Percentiles rank a stretch among this genome's conserved stretches.
phyloP scores from a whole-genome alignment of 1,140 invertebrate species.

The Drosophila arizonae region DNA sequence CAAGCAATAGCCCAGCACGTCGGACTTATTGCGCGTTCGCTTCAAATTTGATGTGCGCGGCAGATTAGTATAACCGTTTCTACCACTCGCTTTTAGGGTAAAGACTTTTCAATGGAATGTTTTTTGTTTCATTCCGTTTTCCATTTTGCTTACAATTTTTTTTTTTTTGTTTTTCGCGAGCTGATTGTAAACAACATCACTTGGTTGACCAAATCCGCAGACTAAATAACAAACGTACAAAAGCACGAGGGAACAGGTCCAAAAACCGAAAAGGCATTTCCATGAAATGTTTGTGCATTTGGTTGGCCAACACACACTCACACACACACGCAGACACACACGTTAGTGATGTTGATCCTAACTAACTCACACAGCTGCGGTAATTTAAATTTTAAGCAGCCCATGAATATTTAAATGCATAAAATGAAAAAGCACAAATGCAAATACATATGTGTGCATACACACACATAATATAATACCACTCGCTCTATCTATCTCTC shows the following conservation, averaged over 20 bases:
- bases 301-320: conserved; percentile 9
- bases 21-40: neutral
- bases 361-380: conserved; percentile 26
- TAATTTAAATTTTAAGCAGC: conserved; percentile 50
- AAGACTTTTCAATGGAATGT: conserved; percentile 1
- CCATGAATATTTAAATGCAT: conserved; percentile 54
- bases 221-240: neutral
- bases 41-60: conserved; percentile 31
- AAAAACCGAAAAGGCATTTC: conserved; percentile 22
- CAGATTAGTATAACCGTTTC: conserved; percentile 6
- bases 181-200: conserved; percentile 45
- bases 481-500: neutral
- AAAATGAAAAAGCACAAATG: conserved; percentile 51
- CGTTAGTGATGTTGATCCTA: conserved; percentile 14
- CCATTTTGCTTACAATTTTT: conserved; percentile 8
- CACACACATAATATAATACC: neutral
- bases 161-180: conserved; percentile 4
- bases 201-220: conserved; percentile 38
- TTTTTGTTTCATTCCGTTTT: conserved; percentile 8
- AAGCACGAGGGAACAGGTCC: neutral
- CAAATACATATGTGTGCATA: conserved; percentile 25
- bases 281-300: conserved; percentile 39
- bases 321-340: neutral
- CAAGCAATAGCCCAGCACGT: conserved; percentile 6
- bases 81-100: neutral